These are phyloP conservation scores for Vulpes vulpes DNA, from an alignment of 2,113 vertebrate species.

Conservation along the genomic window DNA sequence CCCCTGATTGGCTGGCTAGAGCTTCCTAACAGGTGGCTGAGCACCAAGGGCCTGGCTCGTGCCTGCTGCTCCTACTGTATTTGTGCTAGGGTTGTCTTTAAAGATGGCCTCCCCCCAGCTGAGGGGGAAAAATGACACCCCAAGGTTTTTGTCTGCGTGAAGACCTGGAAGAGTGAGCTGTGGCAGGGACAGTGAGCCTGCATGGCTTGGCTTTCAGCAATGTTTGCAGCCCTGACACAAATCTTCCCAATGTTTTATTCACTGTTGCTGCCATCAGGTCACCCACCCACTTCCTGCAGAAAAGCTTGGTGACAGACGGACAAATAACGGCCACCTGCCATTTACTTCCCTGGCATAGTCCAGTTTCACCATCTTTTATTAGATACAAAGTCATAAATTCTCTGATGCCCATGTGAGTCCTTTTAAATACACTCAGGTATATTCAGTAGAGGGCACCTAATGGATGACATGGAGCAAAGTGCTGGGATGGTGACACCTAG, in stretches of 20 bases:
- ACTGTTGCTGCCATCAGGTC: not conserved
- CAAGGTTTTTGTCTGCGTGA: not conserved
- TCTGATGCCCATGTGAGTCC: constrained; percentile 76
- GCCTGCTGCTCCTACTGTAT: not conserved
- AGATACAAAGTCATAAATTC: constrained; percentile 83
- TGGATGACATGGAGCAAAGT: constrained; percentile 86
- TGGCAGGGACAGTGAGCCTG: not conserved
- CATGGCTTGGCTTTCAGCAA: not conserved
- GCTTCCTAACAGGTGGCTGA: not conserved
- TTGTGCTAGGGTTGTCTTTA: not conserved
- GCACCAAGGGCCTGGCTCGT: not conserved
- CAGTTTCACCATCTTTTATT: constrained; percentile 86
- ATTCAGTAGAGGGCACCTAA: constrained; percentile 87
- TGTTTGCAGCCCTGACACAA: not conserved
- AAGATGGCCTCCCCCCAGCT: not conserved
- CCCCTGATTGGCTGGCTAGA: not conserved
- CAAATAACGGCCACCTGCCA: not conserved
- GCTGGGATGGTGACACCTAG: constrained; percentile 79
- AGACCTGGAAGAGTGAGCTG: not conserved
- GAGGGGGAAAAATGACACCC: not conserved
- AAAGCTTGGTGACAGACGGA: not conserved
- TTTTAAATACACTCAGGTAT: constrained; percentile 83
- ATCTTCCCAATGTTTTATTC: not conserved
- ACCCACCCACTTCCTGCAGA: not conserved
- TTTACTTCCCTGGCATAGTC: not conserved